Conservation (phyloP, 2,113 vertebrate species). For the Pogona vitticeps region DNA sequence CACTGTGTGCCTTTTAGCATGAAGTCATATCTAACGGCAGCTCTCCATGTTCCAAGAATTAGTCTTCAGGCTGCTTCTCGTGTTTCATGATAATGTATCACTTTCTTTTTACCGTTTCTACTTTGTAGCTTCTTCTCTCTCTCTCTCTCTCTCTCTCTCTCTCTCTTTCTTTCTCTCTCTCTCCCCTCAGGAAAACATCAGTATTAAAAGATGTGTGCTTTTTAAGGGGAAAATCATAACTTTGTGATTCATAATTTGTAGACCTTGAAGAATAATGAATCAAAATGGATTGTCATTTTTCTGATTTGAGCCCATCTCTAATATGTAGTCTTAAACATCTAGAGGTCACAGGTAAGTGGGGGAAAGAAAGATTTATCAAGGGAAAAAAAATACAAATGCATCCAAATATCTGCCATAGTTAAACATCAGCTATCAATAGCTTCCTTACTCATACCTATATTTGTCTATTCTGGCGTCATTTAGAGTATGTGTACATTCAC, state of each 20-base stretch:
- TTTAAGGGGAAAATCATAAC: too few relatives aligned
- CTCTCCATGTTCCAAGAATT: conserved; percentile 15
- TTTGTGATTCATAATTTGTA: too few relatives aligned
- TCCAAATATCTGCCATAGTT: not conserved
- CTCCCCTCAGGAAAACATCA: not conserved
- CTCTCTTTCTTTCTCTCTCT: not conserved
- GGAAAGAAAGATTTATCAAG: not conserved
- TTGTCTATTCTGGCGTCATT: not conserved
- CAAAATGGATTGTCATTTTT: too few relatives aligned
- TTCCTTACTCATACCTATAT: not conserved
- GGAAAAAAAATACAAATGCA: not conserved
- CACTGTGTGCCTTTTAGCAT: conserved; percentile 31
- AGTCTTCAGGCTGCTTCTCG: conserved; percentile 33
- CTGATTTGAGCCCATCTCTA: too few relatives aligned
- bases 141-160: not conserved
- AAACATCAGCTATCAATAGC: conserved; percentile 6
- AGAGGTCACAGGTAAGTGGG: not conserved
- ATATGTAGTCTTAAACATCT: not conserved
- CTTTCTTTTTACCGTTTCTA: not conserved
- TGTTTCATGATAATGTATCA: not conserved
- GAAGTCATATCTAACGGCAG: conserved; percentile 50
- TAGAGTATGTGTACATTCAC: not conserved
- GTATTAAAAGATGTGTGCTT: not conserved
- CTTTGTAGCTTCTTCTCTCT: not conserved
- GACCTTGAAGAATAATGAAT: too few relatives aligned